phyloP scores from a whole-genome alignment of 2,888 invertebrate genomes.

The Lathronympha strigana region DNA sequence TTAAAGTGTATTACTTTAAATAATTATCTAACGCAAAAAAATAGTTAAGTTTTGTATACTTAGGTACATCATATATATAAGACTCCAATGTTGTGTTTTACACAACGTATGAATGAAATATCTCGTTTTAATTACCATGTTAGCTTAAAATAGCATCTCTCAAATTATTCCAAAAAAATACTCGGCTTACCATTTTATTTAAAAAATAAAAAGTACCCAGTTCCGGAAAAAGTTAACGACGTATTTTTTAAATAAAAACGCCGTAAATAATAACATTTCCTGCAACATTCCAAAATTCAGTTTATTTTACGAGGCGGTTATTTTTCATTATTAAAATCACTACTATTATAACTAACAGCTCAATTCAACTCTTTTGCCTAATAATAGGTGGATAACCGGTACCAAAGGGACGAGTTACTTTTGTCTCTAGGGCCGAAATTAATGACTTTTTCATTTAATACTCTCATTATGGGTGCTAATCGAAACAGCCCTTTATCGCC shows the following conservation, averaged over 20 bases:
- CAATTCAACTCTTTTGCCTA: conserved; percentile 11
- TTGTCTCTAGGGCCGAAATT: conserved; percentile 35
- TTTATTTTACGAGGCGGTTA: background rate
- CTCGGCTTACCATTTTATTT: too few species aligned
- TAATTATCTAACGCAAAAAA: too few species aligned
- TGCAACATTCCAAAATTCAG: background rate
- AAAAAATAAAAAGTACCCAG: too few species aligned
- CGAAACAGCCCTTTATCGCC: conserved; percentile 32
- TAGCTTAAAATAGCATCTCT: too few species aligned
- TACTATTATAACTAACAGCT: background rate
- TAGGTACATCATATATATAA: too few species aligned
- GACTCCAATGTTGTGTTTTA: too few species aligned
- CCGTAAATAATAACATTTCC: background rate
- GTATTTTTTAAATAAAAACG: background rate
- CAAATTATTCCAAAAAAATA: too few species aligned
- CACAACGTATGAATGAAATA: too few species aligned
- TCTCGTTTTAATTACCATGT: too few species aligned
- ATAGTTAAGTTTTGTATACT: too few species aligned
- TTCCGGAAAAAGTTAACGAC: too few species aligned
- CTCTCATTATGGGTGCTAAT: conserved; percentile 37
- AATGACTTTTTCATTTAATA: conserved; percentile 38
- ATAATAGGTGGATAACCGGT: conserved; percentile 28
- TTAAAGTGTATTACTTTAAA: too few species aligned
- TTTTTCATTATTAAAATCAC: background rate
- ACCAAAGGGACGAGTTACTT: conserved; percentile 29